Percentiles rank a stretch among this genome's conserved stretches.
Conservation (phyloP, 1,140 invertebrate species). For the Reticulitermes speratus region DNA sequence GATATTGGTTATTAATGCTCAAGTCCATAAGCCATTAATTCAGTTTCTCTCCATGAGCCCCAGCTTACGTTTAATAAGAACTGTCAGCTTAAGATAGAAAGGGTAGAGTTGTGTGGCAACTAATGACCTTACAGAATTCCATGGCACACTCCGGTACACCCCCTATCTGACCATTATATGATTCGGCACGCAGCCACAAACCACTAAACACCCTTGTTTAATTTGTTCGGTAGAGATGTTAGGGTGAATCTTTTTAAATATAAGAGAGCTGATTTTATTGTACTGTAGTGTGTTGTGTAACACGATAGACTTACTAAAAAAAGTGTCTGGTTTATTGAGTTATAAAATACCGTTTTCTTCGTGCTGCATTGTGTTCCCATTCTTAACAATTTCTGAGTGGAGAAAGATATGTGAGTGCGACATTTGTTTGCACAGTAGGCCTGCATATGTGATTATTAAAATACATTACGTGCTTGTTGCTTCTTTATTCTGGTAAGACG, state of each 20-base stretch:
- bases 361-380: too few relatives aligned
- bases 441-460: too few relatives aligned
- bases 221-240: background rate
- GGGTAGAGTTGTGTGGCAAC: background rate
- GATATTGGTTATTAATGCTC: background rate
- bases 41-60: background rate
- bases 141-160: background rate
- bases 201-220: background rate
- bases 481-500: too few relatives aligned
- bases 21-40: background rate
- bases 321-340: background rate
- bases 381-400: too few relatives aligned
- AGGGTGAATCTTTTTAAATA: background rate
- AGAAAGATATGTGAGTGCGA: too few relatives aligned
- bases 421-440: too few relatives aligned
- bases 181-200: background rate
- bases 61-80: background rate
- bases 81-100: background rate
- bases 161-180: conserved; percentile 6
- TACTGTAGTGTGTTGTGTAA: background rate
- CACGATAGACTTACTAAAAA: background rate
- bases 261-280: background rate
- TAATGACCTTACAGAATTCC: background rate
- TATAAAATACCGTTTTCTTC: too few relatives aligned
- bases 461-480: too few relatives aligned